phyloP scores from a whole-genome alignment of 1,140 invertebrate genomes.

The Drosophila equinoxialis region DNA sequence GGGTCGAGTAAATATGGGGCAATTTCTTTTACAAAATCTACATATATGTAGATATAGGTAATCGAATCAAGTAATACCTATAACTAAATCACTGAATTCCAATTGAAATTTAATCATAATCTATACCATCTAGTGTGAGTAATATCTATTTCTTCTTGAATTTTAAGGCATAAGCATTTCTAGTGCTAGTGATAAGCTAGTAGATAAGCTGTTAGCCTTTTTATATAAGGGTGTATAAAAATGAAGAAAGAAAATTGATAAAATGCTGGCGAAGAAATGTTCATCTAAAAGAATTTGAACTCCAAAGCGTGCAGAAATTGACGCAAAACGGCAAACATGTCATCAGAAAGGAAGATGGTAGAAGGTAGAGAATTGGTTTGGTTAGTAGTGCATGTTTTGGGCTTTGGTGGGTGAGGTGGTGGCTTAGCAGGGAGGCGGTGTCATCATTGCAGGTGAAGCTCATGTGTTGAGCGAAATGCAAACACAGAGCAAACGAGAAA shows the following conservation, averaged over 20 bases:
- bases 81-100: too few species aligned
- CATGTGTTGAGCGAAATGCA: conserved; percentile 8
- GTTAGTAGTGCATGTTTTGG: background rate
- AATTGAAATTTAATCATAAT: too few species aligned
- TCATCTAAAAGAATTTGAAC: conserved; percentile 20
- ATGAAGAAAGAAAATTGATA: background rate
- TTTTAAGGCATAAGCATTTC: too few species aligned
- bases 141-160: too few species aligned
- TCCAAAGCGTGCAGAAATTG: conserved; percentile 21
- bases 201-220: background rate
- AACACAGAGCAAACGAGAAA: background rate
- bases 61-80: too few species aligned
- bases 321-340: background rate
- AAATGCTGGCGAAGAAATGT: conserved; percentile 12
- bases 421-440: background rate
- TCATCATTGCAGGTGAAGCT: conserved; percentile 6
- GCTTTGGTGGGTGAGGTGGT: background rate
- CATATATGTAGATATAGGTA: too few species aligned
- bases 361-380: background rate
- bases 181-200: too few species aligned
- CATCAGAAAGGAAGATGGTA: background rate
- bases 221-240: background rate
- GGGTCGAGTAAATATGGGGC: too few species aligned
- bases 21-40: too few species aligned
- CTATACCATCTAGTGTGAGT: too few species aligned